These are phyloP conservation scores for Parapsyche elsis DNA, from an alignment of 1,140 invertebrate species.

Conservation along the genomic window DNA sequence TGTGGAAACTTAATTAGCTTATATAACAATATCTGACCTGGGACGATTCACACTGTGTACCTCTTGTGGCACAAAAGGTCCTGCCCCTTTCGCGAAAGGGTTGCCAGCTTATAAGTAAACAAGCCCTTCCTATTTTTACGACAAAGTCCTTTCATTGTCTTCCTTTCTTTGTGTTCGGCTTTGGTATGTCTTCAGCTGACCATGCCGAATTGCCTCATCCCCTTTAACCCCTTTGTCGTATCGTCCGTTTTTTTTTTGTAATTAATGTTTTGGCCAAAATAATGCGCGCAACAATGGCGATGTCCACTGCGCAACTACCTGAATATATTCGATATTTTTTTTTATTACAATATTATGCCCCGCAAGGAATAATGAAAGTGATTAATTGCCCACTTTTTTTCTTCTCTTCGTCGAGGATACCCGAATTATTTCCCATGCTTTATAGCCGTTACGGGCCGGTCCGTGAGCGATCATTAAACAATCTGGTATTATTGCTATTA, in stretches of 20 bases:
- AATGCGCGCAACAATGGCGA: constrained; percentile 40
- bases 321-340: constrained; percentile 27
- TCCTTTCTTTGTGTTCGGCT: neutral
- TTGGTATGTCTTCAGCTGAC: constrained; percentile 35
- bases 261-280: constrained; percentile 55
- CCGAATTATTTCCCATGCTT: constrained; percentile 37
- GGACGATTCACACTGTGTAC: constrained; percentile 48
- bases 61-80: constrained; percentile 29
- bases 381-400: constrained; percentile 48
- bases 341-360: constrained; percentile 9
- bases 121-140: constrained; percentile 45
- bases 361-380: constrained; percentile 47
- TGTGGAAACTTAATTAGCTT: constrained; percentile 57
- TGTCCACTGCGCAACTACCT: constrained; percentile 28
- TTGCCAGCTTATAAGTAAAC: constrained; percentile 50
- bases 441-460: constrained; percentile 10
- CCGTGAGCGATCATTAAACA: constrained; percentile 37
- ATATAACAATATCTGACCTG: constrained; percentile 52
- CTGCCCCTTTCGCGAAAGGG: constrained; percentile 38
- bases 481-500: constrained; percentile 23
- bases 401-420: constrained; percentile 34
- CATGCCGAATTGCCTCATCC: constrained; percentile 31
- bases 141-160: neutral
- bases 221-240: neutral
- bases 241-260: constrained; percentile 34